Evolutionary conservation across 2,888 invertebrate genomes (phyloP), one percentile per base, ranked within the genome.

Genomic region (Drosophila paramelanica): DNA sequence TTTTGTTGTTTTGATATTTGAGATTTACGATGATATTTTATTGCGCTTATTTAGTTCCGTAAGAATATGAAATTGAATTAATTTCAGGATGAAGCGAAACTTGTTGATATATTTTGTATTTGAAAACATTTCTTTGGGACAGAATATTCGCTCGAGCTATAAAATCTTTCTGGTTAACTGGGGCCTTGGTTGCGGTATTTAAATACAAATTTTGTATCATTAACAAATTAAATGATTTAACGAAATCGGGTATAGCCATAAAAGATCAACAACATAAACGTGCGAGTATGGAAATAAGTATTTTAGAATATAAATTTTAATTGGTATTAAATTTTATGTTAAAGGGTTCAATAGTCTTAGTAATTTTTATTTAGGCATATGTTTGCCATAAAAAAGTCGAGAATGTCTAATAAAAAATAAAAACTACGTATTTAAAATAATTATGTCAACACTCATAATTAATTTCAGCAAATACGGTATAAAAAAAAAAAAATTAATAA

Each of bases 11-110:
- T 78, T 55, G 68, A 83, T 66, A 72, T 69, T 65, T 50, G 42
- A 78, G 68, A 67, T 80, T 75, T 66, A 86, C 58, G 59, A 64
- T 64, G 41, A 8, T 27, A 39, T 78, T 82, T 83, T 75, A 83
- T 75, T 25, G 38, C 42, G 23, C 61, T 52, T 38, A 65, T 50
- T 69, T 45, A 66, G 71, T 58, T 80, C 56, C 71, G 67, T 47
- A 42, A 77, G 38, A 67, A 53, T 43, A 46, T 25, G 20, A 45
- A 36, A 51, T 55, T 38, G 31, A 49, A 23, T 46, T 45, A 36
- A 46, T 46, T 73, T 73, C 50, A 55, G 53, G 69, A 53, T 33
- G 42, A 46, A n/a, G 36, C 42, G 38, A 57, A 72, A 62, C 77
- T 61, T 67, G 56, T 49, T 58, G 51, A 57, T 65, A 20, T 14